A percentile compares a stretch with the other conserved stretches of the same genome.
Evolutionary conservation across 2,888 invertebrate genomes (phyloP).

Genomic region (Pheosia gnoma): DNA sequence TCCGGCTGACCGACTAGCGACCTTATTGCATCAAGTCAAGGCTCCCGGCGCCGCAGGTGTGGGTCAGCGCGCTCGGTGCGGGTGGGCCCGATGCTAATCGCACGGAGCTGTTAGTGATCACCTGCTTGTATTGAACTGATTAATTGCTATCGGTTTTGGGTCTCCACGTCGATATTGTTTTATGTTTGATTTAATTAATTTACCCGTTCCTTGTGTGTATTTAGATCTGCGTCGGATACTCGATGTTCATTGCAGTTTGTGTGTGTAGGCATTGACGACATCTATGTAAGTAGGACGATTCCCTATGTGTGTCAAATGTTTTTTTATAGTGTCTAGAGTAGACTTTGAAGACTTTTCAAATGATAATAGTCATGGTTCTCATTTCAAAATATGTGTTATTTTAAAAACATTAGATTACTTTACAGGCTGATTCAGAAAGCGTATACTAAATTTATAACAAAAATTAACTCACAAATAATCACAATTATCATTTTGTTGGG

Average conservation of each 20-base stretch:
- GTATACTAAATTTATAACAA: too few species aligned
- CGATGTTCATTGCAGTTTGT: background rate
- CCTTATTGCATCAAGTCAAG: conserved; percentile 30
- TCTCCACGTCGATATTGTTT: conserved; percentile 57
- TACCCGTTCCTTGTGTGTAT: background rate
- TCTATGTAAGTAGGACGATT: too few species aligned
- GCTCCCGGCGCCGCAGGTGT: conserved; percentile 6
- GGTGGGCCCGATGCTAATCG: conserved; percentile 65
- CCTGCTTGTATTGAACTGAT: conserved; percentile 74
- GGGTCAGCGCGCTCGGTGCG: conserved; percentile 24
- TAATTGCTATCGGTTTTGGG: conserved; percentile 67
- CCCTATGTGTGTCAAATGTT: too few species aligned
- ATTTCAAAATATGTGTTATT: too few species aligned
- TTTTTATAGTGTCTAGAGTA: too few species aligned
- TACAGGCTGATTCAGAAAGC: too few species aligned
- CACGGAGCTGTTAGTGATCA: conserved; percentile 74
- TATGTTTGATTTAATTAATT: conserved; percentile 55
- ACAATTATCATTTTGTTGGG: too few species aligned
- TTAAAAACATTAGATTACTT: too few species aligned
- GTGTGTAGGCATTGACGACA: background rate
- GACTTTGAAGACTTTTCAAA: too few species aligned
- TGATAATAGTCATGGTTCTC: too few species aligned
- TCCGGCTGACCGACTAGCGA: conserved; percentile 25
- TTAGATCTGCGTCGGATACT: background rate
- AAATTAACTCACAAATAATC: too few species aligned